Conservation (phyloP, 1,140 invertebrate genomes). For the Meloidogyne floridensis region DNA sequence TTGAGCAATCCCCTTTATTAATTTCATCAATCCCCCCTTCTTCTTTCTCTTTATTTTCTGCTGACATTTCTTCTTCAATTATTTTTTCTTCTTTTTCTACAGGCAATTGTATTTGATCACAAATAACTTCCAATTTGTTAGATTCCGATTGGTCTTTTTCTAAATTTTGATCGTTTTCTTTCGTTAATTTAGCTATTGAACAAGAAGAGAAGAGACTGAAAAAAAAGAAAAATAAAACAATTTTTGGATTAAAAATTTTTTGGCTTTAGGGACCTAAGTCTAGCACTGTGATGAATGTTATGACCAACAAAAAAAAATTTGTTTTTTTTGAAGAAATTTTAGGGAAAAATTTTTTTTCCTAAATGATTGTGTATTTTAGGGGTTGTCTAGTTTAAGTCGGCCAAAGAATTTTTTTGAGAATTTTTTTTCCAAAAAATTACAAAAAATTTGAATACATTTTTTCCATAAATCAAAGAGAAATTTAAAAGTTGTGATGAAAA, state of each 20-base stretch:
- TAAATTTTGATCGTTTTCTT: background rate
- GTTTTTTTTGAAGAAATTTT: too few species aligned
- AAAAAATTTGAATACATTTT: too few species aligned
- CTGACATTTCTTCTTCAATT: background rate
- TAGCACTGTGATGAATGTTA: too few species aligned
- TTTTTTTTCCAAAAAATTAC: too few species aligned
- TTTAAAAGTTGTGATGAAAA: too few species aligned
- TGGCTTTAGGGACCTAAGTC: too few species aligned
- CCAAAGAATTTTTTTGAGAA: too few species aligned
- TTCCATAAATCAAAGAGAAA: too few species aligned
- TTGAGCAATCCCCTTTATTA: background rate
- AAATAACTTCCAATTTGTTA: background rate
- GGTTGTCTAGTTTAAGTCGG: too few species aligned
- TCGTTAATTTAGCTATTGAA: background rate
- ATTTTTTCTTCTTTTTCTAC: background rate
- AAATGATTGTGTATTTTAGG: too few species aligned
- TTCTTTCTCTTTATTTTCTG: background rate
- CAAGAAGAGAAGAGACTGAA: conserved; percentile 6
- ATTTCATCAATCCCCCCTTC: background rate
- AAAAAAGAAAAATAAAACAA: background rate
- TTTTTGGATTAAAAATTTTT: background rate
- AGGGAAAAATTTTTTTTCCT: too few species aligned
- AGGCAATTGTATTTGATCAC: background rate
- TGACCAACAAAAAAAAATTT: too few species aligned
- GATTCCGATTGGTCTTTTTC: background rate